Evolutionary conservation across 1,140 invertebrate species (phyloP).

Genomic region (Wiebesia pumilae): DNA sequence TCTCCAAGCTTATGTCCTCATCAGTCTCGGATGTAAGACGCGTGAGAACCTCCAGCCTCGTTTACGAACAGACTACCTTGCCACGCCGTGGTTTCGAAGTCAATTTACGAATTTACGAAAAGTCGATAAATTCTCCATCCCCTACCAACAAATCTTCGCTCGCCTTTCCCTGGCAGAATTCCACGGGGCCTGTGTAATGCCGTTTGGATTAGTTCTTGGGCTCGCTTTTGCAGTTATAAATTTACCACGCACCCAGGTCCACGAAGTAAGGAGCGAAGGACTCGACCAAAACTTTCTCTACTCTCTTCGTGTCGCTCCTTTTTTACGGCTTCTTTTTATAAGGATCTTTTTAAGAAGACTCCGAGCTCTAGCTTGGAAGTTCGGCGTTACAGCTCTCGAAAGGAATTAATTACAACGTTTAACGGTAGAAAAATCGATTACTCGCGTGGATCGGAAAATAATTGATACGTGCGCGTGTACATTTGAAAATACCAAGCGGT

Average conservation of each 20-base stretch:
- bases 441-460: background rate
- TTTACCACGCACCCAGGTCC: conserved; percentile 7
- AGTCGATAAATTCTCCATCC: conserved; percentile 45
- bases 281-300: conserved; percentile 25
- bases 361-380: no score
- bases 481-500: no score
- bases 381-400: background rate
- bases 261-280: background rate
- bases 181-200: conserved; percentile 17
- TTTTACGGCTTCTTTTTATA: background rate
- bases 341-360: no score
- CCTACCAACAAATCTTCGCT: conserved; percentile 20
- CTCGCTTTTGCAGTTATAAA: conserved; percentile 38
- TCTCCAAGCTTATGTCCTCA: conserved; percentile 26
- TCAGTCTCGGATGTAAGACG: conserved; percentile 4
- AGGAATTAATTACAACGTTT: background rate
- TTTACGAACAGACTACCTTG: background rate
- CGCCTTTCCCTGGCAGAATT: background rate
- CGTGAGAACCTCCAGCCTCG: background rate
- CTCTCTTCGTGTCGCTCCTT: no score
- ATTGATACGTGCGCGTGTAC: no score
- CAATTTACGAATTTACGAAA: conserved; percentile 51
- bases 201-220: conserved; percentile 39
- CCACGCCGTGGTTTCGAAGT: conserved; percentile 44
- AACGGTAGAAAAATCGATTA: background rate